Evolutionary conservation across 2,888 invertebrate genomes (phyloP), one percentile per base, ranked within the genome.

Genomic region (Fabriciana adippe): DNA sequence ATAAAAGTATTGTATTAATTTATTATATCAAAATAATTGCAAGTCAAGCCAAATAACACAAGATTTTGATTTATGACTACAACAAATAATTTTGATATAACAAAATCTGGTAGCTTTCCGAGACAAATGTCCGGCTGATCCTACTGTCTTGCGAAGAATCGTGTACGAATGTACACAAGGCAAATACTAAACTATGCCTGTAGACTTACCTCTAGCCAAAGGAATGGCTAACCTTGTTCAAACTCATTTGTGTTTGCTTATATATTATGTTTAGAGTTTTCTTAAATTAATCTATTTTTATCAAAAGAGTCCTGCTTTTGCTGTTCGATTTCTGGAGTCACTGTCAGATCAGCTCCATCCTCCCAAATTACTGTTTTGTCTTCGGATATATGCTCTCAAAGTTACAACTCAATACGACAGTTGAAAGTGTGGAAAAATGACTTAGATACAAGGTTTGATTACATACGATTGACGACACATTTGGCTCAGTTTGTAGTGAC

Each of bases 111-210:
- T 71, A 69, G 71, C 71, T 69, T 61, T 67, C 64, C 82, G 81
- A 86, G 86, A 89, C 85, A 88, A 89, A 89, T 81, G 87, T 85
- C 83, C 84, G 84, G 84, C 80, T 80, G 82, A 80, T 73, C 84
- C 86, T 83, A 82, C 83, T 85, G 86, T 76, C 81, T 78, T 70
- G 55, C 66, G 69, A 78, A 74, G 61, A 61, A 60, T 50, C 66
- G 21, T 66, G 55, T 61, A 66, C 66, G 59, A 61, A 48, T 66
- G 47, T 66, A 64, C 59, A 57, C 66, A 65, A 31, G 67, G 60
- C 67, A 71, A 67, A 65, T 18, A 18, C n/a, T 71, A 66, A 60
- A 64, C 64, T 63, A 56, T 26, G 62, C 66, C 15, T 54, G 66
- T 55, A 61, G 66, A 64, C 69, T 66, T 60, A 60, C 71, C 66